Conservation (phyloP, 2,797 vertebrate genomes). For the Ctenopoma kingsleyae region DNA sequence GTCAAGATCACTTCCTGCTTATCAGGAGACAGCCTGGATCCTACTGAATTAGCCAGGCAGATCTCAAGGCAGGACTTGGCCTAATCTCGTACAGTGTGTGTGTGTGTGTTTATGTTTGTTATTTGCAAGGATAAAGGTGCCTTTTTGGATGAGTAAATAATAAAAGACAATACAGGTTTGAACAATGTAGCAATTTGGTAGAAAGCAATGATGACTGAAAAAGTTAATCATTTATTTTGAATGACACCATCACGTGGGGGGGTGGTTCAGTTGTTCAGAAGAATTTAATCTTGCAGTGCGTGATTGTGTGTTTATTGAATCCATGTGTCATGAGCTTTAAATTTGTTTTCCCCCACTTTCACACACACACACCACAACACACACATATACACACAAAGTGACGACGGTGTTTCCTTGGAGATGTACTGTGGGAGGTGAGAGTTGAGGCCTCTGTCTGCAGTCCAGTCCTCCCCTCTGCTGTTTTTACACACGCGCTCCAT, state of each 20-base stretch:
- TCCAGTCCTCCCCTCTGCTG: conserved; percentile 60
- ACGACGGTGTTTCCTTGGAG: conserved; percentile 58
- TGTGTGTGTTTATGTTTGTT: conserved; percentile 29
- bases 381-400: conserved; percentile 34
- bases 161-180: conserved; percentile 6
- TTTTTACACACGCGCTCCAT: conserved; percentile 41
- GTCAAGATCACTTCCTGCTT: conserved; percentile 31
- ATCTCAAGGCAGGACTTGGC: conserved; percentile 53
- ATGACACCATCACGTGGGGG: not conserved
- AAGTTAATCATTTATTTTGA: conserved; percentile 20
- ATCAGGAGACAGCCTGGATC: conserved; percentile 45
- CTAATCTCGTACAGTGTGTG: conserved; percentile 18
- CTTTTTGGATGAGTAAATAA: conserved; percentile 64
- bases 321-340: conserved; percentile 40
- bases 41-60: conserved; percentile 42
- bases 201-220: conserved; percentile 16
- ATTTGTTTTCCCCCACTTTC: conserved; percentile 17
- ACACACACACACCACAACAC: not conserved
- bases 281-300: conserved; percentile 23
- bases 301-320: conserved; percentile 25
- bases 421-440: conserved; percentile 53
- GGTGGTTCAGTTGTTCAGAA: not conserved
- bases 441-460: conserved; percentile 50
- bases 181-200: conserved; percentile 37
- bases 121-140: conserved; percentile 55